These are phyloP conservation scores for Cinclus mexicanus DNA, from an alignment of 2,113 vertebrate species.

Conservation along the genomic window DNA sequence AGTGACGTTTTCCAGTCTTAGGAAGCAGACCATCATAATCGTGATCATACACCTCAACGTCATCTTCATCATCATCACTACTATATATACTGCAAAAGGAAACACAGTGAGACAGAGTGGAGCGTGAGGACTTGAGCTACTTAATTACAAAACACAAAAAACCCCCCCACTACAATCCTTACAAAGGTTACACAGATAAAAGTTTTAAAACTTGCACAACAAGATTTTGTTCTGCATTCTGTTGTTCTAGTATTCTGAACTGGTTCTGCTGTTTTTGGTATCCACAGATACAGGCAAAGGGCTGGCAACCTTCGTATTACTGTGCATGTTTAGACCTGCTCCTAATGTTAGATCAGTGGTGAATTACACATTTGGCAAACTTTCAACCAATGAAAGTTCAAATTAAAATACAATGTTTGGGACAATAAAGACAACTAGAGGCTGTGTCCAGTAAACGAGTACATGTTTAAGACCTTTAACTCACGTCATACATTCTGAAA, in stretches of 20 bases:
- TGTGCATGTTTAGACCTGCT: conserved; percentile 92
- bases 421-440: conserved; percentile 74
- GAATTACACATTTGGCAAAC: conserved; percentile 80
- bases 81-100: conserved; percentile 90
- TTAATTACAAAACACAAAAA: conserved; percentile 59
- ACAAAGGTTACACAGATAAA: conserved; percentile 74
- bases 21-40: conserved; percentile 92
- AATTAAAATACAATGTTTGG: conserved; percentile 76
- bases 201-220: conserved; percentile 89
- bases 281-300: conserved; percentile 94
- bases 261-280: conserved; percentile 98
- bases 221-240: conserved; percentile 78
- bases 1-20: conserved; percentile 91
- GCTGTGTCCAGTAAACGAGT: conserved; percentile 69
- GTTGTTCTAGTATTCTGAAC: conserved; percentile 85
- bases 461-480: conserved; percentile 55
- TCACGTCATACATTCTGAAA: neutral
- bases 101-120: conserved; percentile 25
- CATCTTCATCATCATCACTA: conserved; percentile 96
- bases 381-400: conserved; percentile 82
- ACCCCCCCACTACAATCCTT: neutral
- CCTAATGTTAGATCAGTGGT: conserved; percentile 83
- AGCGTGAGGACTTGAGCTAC: conserved; percentile 37
- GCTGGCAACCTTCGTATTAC: conserved; percentile 83
- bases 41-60: conserved; percentile 94